Conservation (phyloP, 1,140 invertebrate species). For the Musca domestica region DNA sequence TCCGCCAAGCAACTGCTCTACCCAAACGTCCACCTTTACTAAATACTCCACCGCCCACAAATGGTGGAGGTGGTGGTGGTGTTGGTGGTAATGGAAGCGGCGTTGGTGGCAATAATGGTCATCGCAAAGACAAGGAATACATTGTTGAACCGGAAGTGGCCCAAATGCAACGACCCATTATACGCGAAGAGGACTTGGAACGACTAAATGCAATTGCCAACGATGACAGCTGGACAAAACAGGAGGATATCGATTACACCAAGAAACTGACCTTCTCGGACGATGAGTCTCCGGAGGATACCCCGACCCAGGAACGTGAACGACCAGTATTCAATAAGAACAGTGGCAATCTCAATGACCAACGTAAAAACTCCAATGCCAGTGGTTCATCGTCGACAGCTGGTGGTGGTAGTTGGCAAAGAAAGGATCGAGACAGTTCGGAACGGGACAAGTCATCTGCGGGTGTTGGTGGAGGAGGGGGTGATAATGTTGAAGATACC, state of each 20-base stretch:
- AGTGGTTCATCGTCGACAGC: conserved; percentile 22
- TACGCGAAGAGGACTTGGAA: conserved; percentile 87
- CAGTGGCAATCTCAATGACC: conserved; percentile 13
- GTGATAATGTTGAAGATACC: conserved; percentile 27
- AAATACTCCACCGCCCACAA: conserved; percentile 27
- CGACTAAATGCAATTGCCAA: conserved; percentile 87
- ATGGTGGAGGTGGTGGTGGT: conserved; percentile 1
- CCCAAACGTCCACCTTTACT: conserved; percentile 39
- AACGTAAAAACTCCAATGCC: conserved; percentile 30
- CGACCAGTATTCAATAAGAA: conserved; percentile 30
- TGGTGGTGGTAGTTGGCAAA: conserved; percentile 28
- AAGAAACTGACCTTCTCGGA: conserved; percentile 93
- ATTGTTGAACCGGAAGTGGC: conserved; percentile 50
- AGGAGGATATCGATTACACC: conserved; percentile 93
- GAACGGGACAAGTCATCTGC: conserved; percentile 51
- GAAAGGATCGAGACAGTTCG: conserved; percentile 48
- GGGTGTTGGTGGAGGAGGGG: not conserved
- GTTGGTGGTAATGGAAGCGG: conserved; percentile 16
- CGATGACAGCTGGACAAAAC: conserved; percentile 85
- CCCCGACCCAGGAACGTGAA: conserved; percentile 29
- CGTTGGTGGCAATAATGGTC: conserved; percentile 32
- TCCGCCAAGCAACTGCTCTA: conserved; percentile 42
- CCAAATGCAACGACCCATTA: conserved; percentile 72
- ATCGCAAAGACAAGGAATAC: conserved; percentile 46
- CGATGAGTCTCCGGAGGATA: conserved; percentile 67